phyloP scores from a whole-genome alignment of 2,113 vertebrate genomes.

The Lucifuga dentata region DNA sequence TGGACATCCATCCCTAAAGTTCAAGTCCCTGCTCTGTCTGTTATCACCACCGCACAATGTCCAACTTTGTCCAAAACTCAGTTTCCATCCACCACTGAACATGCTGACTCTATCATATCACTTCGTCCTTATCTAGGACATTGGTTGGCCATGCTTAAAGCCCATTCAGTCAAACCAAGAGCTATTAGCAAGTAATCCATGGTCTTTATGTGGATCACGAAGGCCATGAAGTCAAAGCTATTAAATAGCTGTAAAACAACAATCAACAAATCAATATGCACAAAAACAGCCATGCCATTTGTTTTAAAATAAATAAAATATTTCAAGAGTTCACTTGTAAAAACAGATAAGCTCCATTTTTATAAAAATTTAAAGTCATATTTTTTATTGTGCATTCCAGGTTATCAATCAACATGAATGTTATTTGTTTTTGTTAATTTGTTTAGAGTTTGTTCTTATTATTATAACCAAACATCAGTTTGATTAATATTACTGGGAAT shows the following conservation, averaged over 20 bases:
- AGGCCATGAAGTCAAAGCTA: conserved; percentile 10
- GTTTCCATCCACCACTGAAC: conserved; percentile 20
- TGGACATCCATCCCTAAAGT: conserved; percentile 29
- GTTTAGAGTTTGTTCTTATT: too few relatives aligned
- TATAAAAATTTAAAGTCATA: too few relatives aligned
- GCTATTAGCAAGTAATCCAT: conserved; percentile 53
- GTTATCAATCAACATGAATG: too few relatives aligned
- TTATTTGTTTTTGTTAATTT: too few relatives aligned
- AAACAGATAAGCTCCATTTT: too few relatives aligned
- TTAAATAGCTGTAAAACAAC: neutral
- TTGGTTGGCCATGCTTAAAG: conserved; percentile 56
- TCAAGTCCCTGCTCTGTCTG: conserved; percentile 1
- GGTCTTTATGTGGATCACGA: conserved; percentile 29
- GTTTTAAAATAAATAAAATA: conserved; percentile 39
- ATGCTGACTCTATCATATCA: conserved; percentile 21
- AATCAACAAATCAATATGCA: conserved; percentile 8
- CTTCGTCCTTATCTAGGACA: conserved; percentile 35
- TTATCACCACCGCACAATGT: neutral
- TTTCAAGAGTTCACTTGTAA: too few relatives aligned
- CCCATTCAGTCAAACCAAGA: conserved; percentile 44
- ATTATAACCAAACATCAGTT: too few relatives aligned
- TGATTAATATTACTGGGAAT: too few relatives aligned
- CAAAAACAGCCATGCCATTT: neutral
- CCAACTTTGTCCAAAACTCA: conserved; percentile 26
- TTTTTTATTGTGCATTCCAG: too few relatives aligned